Evolutionary conservation across 2,113 vertebrate genomes (phyloP).

Genomic region (Cepphus grylle): DNA sequence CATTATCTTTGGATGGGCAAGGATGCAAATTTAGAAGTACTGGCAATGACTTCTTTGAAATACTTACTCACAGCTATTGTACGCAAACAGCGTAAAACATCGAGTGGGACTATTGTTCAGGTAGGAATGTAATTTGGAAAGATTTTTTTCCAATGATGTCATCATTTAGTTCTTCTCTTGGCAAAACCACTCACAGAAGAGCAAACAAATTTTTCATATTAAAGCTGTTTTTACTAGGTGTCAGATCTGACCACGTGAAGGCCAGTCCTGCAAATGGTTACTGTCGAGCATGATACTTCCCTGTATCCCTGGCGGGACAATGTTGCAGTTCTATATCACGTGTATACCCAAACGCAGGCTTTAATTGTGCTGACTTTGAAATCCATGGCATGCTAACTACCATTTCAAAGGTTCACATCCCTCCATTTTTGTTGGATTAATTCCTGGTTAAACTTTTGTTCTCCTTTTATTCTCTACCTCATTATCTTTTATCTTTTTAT

Average conservation of each 20-base stretch:
- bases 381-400: neutral
- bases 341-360: neutral
- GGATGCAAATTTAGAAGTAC: neutral
- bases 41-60: neutral
- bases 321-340: accelerated
- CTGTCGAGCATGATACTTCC: accelerated
- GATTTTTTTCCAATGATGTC: neutral
- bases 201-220: neutral
- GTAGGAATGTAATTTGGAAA: neutral
- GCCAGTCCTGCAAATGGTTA: neutral
- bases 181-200: neutral
- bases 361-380: neutral
- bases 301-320: neutral
- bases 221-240: neutral
- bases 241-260: neutral
- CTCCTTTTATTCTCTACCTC: constrained; percentile 37
- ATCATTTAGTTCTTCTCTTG: neutral
- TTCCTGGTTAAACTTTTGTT: constrained; percentile 25
- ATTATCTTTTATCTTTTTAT: constrained; percentile 19
- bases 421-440: neutral
- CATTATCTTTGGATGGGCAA: neutral
- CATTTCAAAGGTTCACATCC: neutral
- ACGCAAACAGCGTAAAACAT: neutral
- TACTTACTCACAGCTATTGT: neutral
- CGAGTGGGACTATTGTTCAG: neutral